Percentiles rank a stretch among this genome's conserved stretches.
These are phyloP conservation scores for Parazoanthus darwini DNA, from an alignment of 92 coral and sea anemone species.

Conservation along the genomic window DNA sequence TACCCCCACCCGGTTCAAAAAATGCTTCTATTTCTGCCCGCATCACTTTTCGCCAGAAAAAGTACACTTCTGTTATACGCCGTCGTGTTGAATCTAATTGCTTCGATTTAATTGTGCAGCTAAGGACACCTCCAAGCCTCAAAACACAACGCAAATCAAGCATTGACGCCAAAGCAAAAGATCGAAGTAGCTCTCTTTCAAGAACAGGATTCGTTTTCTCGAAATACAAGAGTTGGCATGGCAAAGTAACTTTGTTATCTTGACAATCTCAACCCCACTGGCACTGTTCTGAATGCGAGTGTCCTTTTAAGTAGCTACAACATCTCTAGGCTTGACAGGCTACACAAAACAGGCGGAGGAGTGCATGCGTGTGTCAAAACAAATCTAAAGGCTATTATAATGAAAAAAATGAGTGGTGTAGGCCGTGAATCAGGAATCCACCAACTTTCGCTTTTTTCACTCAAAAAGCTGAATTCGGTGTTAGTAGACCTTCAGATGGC, in stretches of 20 bases:
- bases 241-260: background rate
- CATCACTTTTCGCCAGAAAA: too few species aligned
- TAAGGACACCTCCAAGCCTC: background rate
- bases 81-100: too few species aligned
- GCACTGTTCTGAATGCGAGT: background rate
- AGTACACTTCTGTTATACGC: too few species aligned
- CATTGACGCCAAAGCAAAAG: background rate
- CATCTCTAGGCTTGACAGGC: background rate
- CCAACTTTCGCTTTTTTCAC: background rate
- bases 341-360: slow-evolving; percentile 11
- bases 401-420: background rate
- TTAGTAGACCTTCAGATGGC: background rate
- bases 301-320: background rate
- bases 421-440: background rate
- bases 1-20: too few species aligned
- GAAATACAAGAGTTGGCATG: background rate
- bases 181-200: background rate
- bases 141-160: background rate
- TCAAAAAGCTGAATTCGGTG: background rate
- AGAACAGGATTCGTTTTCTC: background rate
- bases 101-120: too few species aligned
- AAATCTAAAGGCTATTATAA: background rate
- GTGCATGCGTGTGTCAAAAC: background rate
- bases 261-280: background rate
- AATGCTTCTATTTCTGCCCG: too few species aligned